These are phyloP conservation scores for Sepiola atlantica DNA, from an alignment of 2,888 invertebrate species.

Conservation along the genomic window DNA sequence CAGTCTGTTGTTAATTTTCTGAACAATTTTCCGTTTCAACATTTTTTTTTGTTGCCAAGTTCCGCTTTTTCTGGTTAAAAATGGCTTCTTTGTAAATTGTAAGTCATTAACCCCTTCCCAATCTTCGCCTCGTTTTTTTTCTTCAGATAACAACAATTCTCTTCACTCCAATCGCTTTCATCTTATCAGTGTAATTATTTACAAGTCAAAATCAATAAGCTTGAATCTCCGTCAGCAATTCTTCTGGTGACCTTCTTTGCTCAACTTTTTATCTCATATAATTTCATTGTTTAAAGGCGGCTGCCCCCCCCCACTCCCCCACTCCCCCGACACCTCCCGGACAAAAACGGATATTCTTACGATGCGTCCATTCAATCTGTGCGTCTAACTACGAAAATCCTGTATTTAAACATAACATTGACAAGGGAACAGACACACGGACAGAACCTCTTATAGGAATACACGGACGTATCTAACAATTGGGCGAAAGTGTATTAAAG, in stretches of 20 bases:
- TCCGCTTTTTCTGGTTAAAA: neutral
- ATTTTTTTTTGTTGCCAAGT: neutral
- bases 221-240: neutral
- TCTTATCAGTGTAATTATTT: neutral
- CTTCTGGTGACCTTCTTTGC: neutral
- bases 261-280: neutral
- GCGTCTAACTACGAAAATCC: no score
- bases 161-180: neutral
- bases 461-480: no score
- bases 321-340: no score
- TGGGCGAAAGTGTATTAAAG: no score
- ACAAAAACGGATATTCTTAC: no score
- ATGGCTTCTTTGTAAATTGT: neutral
- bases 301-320: no score
- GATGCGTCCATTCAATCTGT: no score
- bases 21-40: neutral
- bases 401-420: no score
- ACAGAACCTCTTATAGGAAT: no score
- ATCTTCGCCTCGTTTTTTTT: neutral
- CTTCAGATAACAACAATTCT: no score
- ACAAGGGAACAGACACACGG: no score
- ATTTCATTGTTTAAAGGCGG: neutral
- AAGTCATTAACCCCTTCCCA: neutral
- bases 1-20: neutral
- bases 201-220: neutral